Percentiles rank a stretch among this genome's conserved stretches.
Conservation (phyloP, 2,888 invertebrate species). For the Cantharis lateralis region DNA sequence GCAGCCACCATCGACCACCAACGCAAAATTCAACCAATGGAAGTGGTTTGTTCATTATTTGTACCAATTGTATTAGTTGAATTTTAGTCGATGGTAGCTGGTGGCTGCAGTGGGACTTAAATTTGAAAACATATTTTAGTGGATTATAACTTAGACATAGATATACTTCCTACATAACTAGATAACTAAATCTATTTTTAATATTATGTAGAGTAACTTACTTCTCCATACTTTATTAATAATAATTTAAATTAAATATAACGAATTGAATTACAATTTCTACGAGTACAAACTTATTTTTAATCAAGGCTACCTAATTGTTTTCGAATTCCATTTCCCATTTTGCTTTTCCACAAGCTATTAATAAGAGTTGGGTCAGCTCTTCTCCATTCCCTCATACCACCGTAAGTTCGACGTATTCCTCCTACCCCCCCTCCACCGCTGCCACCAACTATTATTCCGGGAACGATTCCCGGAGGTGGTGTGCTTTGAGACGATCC, state of each 20-base stretch:
- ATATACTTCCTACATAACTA: neutral
- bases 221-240: neutral
- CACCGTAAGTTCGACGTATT: constrained; percentile 60
- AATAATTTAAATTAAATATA: neutral
- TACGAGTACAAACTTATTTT: neutral
- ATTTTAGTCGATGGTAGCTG: too few species aligned
- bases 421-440: constrained; percentile 62
- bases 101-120: too few species aligned
- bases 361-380: constrained; percentile 75
- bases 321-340: constrained; percentile 71
- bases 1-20: too few species aligned
- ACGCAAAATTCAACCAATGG: too few species aligned
- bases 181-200: neutral
- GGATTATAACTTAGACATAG: neutral
- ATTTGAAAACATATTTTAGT: neutral
- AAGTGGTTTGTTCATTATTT: too few species aligned
- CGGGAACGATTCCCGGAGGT: constrained; percentile 59
- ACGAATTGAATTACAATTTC: neutral
- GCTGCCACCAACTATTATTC: constrained; percentile 57
- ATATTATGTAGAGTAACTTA: neutral
- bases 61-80: too few species aligned
- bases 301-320: constrained; percentile 61
- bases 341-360: constrained; percentile 74
- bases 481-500: constrained; percentile 53
- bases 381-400: constrained; percentile 73